Evolutionary conservation across 2,113 vertebrate species (phyloP).

Genomic region (Xiphophorus maculatus): DNA sequence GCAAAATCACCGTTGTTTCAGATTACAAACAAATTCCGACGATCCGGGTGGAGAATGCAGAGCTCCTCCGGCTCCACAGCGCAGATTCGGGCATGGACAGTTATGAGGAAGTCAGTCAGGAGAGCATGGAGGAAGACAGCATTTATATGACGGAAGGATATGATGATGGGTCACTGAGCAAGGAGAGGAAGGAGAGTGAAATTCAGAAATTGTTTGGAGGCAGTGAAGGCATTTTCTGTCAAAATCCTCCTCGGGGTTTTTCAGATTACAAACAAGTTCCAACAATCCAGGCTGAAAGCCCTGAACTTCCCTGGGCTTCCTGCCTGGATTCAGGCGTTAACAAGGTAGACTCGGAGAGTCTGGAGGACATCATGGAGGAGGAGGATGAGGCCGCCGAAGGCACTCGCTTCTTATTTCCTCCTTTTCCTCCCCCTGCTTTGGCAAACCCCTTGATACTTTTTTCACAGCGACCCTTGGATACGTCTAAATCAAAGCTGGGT

Average conservation of each 20-base stretch:
- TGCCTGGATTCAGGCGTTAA: conserved; percentile 61
- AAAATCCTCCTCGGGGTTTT: conserved; percentile 43
- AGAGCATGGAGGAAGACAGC: conserved; percentile 42
- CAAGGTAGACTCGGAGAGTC: conserved; percentile 15
- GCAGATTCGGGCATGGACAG: conserved; percentile 57
- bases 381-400: fast-evolving
- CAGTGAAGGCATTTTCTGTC: no score
- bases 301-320: conserved; percentile 29
- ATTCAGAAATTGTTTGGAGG: conserved; percentile 24
- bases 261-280: conserved; percentile 53
- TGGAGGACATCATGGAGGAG: conserved; percentile 51
- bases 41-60: conserved; percentile 4
- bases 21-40: conserved; percentile 52
- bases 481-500: background rate
- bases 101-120: conserved; percentile 25
- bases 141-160: background rate
- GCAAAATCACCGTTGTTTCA: conserved; percentile 40
- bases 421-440: background rate
- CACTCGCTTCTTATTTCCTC: conserved; percentile 8
- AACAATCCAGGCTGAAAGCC: conserved; percentile 4
- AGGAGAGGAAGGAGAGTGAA: background rate
- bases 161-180: background rate
- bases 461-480: background rate
- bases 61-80: conserved; percentile 46
- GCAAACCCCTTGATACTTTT: background rate